phyloP scores from a whole-genome alignment of 2,797 vertebrate species.

The Brachyalestes nurse region DNA sequence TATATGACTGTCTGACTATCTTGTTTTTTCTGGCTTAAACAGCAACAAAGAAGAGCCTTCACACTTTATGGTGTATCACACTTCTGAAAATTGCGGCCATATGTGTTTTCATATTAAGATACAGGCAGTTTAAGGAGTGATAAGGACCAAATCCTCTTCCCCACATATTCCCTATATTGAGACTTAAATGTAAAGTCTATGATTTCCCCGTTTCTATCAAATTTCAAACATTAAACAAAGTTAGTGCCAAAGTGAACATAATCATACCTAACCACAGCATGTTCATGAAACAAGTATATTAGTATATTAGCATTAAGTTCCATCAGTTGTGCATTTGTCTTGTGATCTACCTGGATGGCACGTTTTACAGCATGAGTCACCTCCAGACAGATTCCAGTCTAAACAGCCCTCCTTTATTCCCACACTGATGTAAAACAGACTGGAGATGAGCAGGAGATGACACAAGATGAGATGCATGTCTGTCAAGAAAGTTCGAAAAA shows the following conservation, averaged over 20 bases:
- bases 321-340: neutral
- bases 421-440: slow-evolving; percentile 11
- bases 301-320: neutral
- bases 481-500: neutral
- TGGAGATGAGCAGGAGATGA: slow-evolving; percentile 52
- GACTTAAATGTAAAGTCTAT: neutral
- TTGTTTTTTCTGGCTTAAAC: neutral
- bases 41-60: neutral
- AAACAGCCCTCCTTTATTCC: slow-evolving; percentile 53
- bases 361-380: slow-evolving; percentile 58
- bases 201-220: neutral
- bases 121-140: neutral
- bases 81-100: neutral
- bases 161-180: neutral
- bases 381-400: rapidly evolving
- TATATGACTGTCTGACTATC: neutral
- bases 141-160: no score
- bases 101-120: neutral
- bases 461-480: slow-evolving; percentile 58
- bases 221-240: neutral
- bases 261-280: neutral
- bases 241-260: neutral
- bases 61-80: neutral
- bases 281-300: neutral
- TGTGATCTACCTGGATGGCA: slow-evolving; percentile 70